Evolutionary conservation across 1,140 invertebrate genomes (phyloP), one percentile per base, ranked within the genome.

Genomic region (Hypsibius dujardini): DNA sequence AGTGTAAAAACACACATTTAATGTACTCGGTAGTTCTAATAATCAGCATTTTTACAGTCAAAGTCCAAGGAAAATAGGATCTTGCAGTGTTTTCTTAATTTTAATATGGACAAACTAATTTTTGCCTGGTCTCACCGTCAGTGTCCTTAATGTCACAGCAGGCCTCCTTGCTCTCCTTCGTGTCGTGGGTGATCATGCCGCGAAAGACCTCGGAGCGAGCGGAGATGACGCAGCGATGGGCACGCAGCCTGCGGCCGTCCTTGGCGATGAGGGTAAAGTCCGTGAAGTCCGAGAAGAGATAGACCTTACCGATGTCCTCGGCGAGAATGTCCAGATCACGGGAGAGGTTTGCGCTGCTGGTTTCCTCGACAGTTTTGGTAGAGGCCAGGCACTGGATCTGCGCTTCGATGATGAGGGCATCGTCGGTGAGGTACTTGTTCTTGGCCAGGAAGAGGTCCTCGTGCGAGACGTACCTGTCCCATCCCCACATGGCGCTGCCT

Each of bases 301-400:
- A 56, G 7, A 56, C n/a, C 50, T 56, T 7, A 7, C 50, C 50
- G 7, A 56, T 56, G 50, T 56, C 7, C 50, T 56, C 50, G 50
- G 50, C n/a, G 7, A 56, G 50, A 56, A 56, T 7, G 50, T 56
- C n/a, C 50, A 56, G 7, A 7, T 56, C 50, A n/a, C 50, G 50
- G 7, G 50, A 56, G 50, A 7, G 7, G 50, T 56, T 56, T n/a
- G 50, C 7, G 7, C 7, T 56, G 7, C 7, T 56, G 7, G 50
- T 56, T 7, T 56, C 50, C n/a, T 56, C 50, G 7, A 56, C 50
- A 7, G n/a, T 7, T n/a, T 56, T 56, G 7, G 50, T 56, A n/a
- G 50, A 56, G 50, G 50, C 50, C n/a, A 56, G 50, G 50, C 50
- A 56, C 50, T 56, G 50, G n/a, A 56, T 56, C 50, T 56, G 50